Evolutionary conservation across 2,113 vertebrate genomes (phyloP).

Genomic region (Malurus alboscapulatus): DNA sequence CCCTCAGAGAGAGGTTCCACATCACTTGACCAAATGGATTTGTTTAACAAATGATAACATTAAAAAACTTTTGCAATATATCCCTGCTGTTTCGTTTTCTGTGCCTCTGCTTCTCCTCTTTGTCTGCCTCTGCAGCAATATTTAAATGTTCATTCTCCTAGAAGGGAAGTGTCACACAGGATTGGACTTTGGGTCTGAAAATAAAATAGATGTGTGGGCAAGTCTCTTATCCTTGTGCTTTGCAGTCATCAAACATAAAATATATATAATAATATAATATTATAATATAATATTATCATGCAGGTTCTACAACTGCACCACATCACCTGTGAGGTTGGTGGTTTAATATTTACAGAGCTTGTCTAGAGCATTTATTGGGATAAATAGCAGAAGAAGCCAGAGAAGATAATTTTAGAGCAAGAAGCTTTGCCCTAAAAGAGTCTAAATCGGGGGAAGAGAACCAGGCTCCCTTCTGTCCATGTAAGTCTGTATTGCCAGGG

Average conservation of each 20-base stretch:
- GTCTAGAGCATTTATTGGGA: background rate
- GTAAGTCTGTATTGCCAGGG: background rate
- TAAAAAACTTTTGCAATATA: background rate
- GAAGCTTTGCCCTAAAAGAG: background rate
- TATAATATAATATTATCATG: too few species aligned
- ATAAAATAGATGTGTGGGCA: background rate
- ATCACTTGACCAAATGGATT: background rate
- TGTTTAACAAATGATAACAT: background rate
- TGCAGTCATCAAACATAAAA: background rate
- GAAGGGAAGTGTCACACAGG: background rate
- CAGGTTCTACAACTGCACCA: background rate
- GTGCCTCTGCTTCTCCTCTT: background rate
- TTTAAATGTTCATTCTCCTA: background rate
- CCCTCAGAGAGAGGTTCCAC: background rate
- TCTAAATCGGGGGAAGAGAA: background rate
- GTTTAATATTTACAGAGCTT: background rate
- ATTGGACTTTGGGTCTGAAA: background rate
- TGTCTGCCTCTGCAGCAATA: background rate
- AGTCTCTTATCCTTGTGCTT: background rate
- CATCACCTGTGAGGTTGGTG: background rate
- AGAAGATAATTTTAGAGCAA: background rate
- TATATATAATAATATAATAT: too few species aligned
- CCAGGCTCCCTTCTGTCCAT: background rate
- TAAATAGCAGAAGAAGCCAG: background rate
- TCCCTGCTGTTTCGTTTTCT: background rate